phyloP scores from a whole-genome alignment of 2,888 invertebrate genomes.

The Gibbula magus region DNA sequence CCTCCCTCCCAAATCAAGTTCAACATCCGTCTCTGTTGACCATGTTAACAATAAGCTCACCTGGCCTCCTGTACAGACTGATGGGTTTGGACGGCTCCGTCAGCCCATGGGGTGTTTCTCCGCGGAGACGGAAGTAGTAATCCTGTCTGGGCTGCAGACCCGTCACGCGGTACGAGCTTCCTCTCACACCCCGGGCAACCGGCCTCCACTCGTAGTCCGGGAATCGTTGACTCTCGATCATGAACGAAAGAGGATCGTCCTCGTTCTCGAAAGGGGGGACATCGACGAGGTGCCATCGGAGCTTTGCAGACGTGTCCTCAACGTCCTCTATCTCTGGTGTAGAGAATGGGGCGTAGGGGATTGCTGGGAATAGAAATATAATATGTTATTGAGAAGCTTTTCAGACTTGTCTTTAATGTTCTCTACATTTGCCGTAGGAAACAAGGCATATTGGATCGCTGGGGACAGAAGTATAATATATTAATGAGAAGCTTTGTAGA shows the following conservation, averaged over 20 bases:
- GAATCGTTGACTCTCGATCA: slow-evolving; percentile 63
- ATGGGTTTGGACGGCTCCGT: slow-evolving; percentile 96
- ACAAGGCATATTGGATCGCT: slow-evolving; percentile 66
- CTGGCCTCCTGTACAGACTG: slow-evolving; percentile 65
- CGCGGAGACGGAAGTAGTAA: slow-evolving; percentile 95
- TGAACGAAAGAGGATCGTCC: slow-evolving; percentile 63
- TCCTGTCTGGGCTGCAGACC: slow-evolving; percentile 90
- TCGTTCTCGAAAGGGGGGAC: slow-evolving; percentile 57
- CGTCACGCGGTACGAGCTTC: slow-evolving; percentile 58
- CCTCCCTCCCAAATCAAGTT: no score
- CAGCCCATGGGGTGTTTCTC: slow-evolving; percentile 93
- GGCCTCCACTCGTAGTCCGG: slow-evolving; percentile 66
- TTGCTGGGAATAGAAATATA: slow-evolving; percentile 49
- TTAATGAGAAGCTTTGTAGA: no score
- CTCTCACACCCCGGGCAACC: slow-evolving; percentile 60
- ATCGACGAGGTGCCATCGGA: slow-evolving; percentile 64
- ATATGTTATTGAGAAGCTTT: no score
- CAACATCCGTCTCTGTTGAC: no score
- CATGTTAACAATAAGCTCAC: slow-evolving; percentile 46
- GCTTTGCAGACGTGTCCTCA: slow-evolving; percentile 53
- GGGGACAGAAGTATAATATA: slow-evolving; percentile 25
- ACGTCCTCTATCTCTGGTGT: slow-evolving; percentile 61
- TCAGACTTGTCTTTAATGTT: slow-evolving; percentile 53
- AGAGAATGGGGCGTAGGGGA: slow-evolving; percentile 64
- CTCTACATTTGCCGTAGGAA: slow-evolving; percentile 60